Percentiles rank a stretch among this genome's conserved stretches.
Conservation (phyloP, 1,140 invertebrate genomes). For the Drosophila tsacasi region DNA sequence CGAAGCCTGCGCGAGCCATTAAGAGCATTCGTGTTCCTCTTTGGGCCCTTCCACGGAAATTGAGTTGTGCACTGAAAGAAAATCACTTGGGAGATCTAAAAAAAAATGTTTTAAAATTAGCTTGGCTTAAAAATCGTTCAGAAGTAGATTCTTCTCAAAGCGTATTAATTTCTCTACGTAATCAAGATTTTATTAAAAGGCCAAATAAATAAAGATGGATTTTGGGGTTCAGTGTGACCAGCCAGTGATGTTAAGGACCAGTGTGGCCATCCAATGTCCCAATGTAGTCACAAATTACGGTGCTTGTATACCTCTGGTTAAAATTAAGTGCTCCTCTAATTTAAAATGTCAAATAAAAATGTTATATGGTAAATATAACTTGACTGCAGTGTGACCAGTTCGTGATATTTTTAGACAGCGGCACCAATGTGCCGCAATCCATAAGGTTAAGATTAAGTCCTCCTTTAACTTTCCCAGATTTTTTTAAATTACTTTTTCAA, state of each 20-base stretch:
- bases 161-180: too few relatives aligned
- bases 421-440: too few relatives aligned
- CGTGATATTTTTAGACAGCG: too few relatives aligned
- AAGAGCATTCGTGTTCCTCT: constrained; percentile 37
- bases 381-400: too few relatives aligned
- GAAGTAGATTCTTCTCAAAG: fast-evolving
- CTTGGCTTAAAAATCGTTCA: neutral
- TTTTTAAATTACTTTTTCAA: neutral
- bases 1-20: constrained; percentile 47
- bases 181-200: neutral
- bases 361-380: too few relatives aligned
- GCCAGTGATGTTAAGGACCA: neutral
- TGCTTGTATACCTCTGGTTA: too few relatives aligned
- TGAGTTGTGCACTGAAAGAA: constrained; percentile 29
- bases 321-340: too few relatives aligned
- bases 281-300: too few relatives aligned
- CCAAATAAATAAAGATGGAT: neutral
- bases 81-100: neutral
- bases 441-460: neutral
- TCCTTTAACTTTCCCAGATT: neutral
- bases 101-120: too few relatives aligned
- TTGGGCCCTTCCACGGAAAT: constrained; percentile 15
- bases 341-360: too few relatives aligned
- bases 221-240: neutral
- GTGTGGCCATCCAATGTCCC: neutral